phyloP scores from a whole-genome alignment of 2,888 invertebrate species.

The Heteromurus nitidus region DNA sequence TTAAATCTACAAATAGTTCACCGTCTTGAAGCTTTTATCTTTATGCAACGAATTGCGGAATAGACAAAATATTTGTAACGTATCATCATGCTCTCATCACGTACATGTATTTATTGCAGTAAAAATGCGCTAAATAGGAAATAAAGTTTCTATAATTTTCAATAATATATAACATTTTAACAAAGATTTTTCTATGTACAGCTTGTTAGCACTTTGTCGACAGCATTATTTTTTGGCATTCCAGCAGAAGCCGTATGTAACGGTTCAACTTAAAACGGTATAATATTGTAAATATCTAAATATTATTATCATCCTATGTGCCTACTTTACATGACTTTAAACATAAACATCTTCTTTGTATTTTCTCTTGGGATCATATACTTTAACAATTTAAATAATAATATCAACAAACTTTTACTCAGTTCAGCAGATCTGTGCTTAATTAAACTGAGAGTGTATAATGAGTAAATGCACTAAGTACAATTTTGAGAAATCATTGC shows the following conservation, averaged over 20 bases:
- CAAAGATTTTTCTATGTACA: conserved; percentile 30
- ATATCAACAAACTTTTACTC: neutral
- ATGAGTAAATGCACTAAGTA: no score
- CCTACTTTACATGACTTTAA: neutral
- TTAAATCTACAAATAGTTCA: neutral
- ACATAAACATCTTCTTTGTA: no score
- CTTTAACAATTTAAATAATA: neutral
- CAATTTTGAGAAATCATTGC: no score
- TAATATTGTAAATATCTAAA: neutral
- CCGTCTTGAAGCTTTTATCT: neutral
- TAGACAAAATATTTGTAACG: no score
- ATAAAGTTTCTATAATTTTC: no score
- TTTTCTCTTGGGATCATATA: neutral
- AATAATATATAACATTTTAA: neutral
- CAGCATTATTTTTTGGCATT: conserved; percentile 52
- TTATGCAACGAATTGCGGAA: no score
- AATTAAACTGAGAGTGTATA: neutral
- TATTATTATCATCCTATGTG: neutral
- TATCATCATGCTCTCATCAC: no score
- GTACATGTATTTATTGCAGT: neutral
- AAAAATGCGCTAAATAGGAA: neutral
- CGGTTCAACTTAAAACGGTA: neutral
- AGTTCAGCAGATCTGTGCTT: neutral
- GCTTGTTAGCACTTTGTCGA: conserved; percentile 47
- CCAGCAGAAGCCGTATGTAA: conserved; percentile 34